Conservation (phyloP, 1,140 invertebrate genomes). For the Sminthurides bifidus region DNA sequence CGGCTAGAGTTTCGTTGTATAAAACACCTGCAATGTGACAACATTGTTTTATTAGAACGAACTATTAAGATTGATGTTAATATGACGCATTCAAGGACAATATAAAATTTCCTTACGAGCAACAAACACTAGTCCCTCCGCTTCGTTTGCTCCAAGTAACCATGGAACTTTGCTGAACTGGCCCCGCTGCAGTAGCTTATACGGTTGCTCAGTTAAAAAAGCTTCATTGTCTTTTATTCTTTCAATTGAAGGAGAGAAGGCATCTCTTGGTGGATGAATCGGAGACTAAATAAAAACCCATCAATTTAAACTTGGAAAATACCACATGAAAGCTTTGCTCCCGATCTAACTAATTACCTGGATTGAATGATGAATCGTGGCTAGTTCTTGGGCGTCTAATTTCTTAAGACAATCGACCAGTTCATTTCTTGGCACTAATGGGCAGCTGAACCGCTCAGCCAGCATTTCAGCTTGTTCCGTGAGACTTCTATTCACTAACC, state of each 20-base stretch:
- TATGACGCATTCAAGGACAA: background rate
- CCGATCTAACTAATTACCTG: too few species aligned
- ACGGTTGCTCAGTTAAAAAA: conserved; percentile 13
- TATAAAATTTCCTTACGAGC: background rate
- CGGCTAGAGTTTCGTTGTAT: background rate
- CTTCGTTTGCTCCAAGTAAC: conserved; percentile 9
- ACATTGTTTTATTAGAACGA: conserved; percentile 1
- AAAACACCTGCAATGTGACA: background rate
- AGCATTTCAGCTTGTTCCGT: conserved; percentile 10
- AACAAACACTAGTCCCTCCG: conserved; percentile 2
- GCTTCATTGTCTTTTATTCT: background rate
- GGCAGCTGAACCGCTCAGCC: conserved; percentile 5
- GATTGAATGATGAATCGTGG: background rate
- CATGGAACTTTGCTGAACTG: conserved; percentile 14
- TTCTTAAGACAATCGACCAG: conserved; percentile 11
- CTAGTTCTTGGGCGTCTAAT: background rate
- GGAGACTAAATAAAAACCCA: background rate
- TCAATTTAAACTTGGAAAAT: background rate
- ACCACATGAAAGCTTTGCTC: too few species aligned
- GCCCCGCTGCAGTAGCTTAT: background rate
- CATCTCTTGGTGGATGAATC: conserved; percentile 1
- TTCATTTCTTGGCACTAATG: background rate
- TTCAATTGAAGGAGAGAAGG: conserved; percentile 5
- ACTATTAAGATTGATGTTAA: background rate
- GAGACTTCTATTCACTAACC: background rate